phyloP scores from a whole-genome alignment of 2,113 vertebrate species.

The Heterotilapia buettikoferi region DNA sequence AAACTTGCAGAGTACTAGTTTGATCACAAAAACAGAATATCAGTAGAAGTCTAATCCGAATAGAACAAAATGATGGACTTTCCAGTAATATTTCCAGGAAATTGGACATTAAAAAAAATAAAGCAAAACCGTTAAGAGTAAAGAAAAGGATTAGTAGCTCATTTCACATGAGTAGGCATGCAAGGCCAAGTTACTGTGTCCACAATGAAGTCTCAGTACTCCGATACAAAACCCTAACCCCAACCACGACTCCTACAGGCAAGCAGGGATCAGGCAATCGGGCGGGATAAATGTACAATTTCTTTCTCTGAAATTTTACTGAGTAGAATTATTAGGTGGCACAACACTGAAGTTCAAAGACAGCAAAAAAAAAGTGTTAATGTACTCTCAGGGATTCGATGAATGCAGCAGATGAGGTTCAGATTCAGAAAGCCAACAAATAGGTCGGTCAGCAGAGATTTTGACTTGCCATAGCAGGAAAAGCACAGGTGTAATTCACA shows the following conservation, averaged over 20 bases:
- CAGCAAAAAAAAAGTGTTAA: not conserved
- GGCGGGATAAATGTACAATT: too few species aligned
- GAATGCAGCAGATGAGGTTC: not conserved
- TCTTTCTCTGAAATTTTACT: not conserved
- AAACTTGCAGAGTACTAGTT: rapidly evolving
- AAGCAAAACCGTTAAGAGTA: too few species aligned
- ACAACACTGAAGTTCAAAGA: not conserved
- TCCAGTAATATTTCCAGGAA: not conserved
- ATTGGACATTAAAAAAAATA: too few species aligned
- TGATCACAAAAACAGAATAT: not conserved
- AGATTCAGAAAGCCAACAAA: not conserved
- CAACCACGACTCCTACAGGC: too few species aligned
- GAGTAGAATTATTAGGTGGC: not conserved
- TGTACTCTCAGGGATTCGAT: not conserved
- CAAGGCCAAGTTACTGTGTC: too few species aligned
- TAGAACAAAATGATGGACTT: not conserved
- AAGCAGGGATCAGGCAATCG: not conserved
- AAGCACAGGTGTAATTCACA: not conserved
- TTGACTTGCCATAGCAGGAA: not conserved
- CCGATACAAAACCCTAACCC: too few species aligned
- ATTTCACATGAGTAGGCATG: too few species aligned
- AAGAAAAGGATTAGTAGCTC: too few species aligned
- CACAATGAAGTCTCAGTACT: too few species aligned
- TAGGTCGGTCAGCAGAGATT: not conserved
- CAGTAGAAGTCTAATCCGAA: not conserved